Conservation (phyloP, 2,797 vertebrate species). For the Phataginus tricuspis region DNA sequence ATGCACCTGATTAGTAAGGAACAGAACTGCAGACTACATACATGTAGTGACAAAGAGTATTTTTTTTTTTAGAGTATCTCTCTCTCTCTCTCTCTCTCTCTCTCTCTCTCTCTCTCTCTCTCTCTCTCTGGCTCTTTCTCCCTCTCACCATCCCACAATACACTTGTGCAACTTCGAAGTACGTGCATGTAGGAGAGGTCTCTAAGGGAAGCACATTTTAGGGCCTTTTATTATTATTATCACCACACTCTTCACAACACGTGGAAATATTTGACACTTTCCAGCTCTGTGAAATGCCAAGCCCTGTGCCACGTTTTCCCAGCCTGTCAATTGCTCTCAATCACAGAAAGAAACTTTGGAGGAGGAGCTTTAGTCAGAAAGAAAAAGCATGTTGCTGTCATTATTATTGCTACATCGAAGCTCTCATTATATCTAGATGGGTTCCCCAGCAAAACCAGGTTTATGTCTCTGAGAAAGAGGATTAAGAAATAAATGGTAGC, state of each 20-base stretch:
- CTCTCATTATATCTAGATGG: slow-evolving; percentile 39
- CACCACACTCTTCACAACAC: background rate
- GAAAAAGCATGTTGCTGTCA: slow-evolving; percentile 25
- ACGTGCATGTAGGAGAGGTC: background rate
- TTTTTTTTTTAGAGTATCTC: background rate
- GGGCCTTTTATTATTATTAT: background rate
- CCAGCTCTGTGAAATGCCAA: background rate
- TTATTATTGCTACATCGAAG: background rate
- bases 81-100: background rate
- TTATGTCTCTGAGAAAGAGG: slow-evolving; percentile 35
- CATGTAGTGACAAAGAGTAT: slow-evolving; percentile 14
- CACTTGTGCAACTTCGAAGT: background rate
- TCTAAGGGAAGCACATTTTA: slow-evolving; percentile 5
- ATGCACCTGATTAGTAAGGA: slow-evolving; percentile 17
- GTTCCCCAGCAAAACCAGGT: slow-evolving; percentile 49
- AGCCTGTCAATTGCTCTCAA: slow-evolving; percentile 60
- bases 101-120: background rate
- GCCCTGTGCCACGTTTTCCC: slow-evolving; percentile 60
- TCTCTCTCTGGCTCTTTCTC: background rate
- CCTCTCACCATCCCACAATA: background rate
- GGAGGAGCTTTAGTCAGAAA: slow-evolving; percentile 38
- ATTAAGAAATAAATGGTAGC: slow-evolving; percentile 62
- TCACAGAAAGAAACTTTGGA: slow-evolving; percentile 55
- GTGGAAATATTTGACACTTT: background rate
- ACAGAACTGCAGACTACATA: background rate